Evolutionary conservation across 1,140 invertebrate species (phyloP).

Genomic region (Homarus americanus): DNA sequence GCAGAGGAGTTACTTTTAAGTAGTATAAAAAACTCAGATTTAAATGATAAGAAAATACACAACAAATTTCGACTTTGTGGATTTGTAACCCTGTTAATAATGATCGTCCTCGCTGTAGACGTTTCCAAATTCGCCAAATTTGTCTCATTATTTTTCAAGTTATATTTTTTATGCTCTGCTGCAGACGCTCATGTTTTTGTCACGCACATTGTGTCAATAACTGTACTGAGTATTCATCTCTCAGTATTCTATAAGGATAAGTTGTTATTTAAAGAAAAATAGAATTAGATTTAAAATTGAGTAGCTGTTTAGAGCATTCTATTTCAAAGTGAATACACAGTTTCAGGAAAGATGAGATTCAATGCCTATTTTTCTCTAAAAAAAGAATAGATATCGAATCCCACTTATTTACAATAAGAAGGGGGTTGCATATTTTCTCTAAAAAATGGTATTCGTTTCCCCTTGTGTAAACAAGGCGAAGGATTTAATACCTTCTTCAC

Average conservation of each 20-base stretch:
- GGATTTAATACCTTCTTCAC: not conserved
- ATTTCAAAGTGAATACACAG: conserved; percentile 37
- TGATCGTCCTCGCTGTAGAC: not conserved
- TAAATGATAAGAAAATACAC: not conserved
- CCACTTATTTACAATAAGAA: not conserved
- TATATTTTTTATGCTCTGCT: not conserved
- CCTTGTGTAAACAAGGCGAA: not conserved
- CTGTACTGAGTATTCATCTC: conserved; percentile 55
- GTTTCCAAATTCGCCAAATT: not conserved
- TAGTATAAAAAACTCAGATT: not conserved
- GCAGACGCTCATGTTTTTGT: not conserved
- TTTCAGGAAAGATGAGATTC: conserved; percentile 7
- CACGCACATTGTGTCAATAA: conserved; percentile 56
- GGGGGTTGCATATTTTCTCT: conserved; percentile 28
- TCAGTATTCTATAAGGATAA: conserved; percentile 56
- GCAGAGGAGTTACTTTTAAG: not conserved
- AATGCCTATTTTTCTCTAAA: not conserved
- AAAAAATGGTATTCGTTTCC: not conserved
- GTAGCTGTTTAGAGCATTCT: conserved; percentile 63
- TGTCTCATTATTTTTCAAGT: not conserved
- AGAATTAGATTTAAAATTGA: conserved; percentile 63
- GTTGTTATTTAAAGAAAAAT: conserved; percentile 72
- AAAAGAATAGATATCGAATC: conserved; percentile 1
- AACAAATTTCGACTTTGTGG: not conserved
- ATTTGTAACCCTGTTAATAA: not conserved